Evolutionary conservation across 2,113 vertebrate genomes (phyloP).

Genomic region (Vulpes ferrilata): DNA sequence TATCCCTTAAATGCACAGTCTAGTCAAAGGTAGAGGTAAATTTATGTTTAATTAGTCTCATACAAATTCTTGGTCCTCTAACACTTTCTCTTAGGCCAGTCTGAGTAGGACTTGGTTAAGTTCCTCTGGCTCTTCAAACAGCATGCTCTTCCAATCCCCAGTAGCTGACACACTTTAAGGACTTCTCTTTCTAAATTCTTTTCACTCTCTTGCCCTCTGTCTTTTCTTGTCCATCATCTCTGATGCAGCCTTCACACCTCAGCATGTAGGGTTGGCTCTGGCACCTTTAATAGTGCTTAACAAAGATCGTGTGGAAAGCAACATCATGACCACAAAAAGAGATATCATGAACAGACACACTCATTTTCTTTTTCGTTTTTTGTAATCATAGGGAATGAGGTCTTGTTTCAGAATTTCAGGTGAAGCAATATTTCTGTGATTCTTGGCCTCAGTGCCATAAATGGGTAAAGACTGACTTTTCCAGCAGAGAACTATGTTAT

Average conservation of each 20-base stretch:
- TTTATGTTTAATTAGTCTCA: neutral
- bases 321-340: conserved; percentile 31
- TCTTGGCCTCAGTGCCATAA: conserved; percentile 33
- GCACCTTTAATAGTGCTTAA: conserved; percentile 31
- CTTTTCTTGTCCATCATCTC: conserved; percentile 34
- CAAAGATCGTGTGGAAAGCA: neutral
- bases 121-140: neutral
- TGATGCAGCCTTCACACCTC: neutral
- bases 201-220: neutral
- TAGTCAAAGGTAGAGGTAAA: neutral
- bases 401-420: conserved; percentile 55
- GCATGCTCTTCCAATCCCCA: neutral
- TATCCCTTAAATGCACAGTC: neutral
- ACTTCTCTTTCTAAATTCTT: conserved; percentile 28
- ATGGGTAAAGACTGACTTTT: conserved; percentile 62
- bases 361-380: neutral
- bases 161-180: neutral
- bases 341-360: neutral
- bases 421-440: conserved; percentile 54
- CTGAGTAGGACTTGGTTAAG: neutral
- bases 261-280: neutral
- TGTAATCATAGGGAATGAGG: conserved; percentile 34
- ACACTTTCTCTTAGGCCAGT: neutral
- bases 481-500: conserved; percentile 51
- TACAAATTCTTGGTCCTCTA: neutral